Evolutionary conservation across 2,797 vertebrate species (phyloP).

Genomic region (Nannoperca obscura): DNA sequence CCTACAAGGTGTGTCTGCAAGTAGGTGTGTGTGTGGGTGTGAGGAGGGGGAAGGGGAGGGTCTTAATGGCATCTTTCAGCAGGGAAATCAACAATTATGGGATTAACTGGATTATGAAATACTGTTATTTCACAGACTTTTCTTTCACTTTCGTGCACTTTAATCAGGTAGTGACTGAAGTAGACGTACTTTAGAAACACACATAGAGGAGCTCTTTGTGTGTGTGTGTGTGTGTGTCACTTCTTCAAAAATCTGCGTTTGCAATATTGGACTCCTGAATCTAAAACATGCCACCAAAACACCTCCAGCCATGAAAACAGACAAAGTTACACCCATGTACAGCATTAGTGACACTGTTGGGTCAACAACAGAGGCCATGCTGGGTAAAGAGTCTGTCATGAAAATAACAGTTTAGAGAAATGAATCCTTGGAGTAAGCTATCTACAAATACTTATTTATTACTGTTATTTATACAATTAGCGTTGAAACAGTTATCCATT

Average conservation of each 20-base stretch:
- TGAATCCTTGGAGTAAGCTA: not conserved
- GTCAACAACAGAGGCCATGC: not conserved
- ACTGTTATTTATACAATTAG: not conserved
- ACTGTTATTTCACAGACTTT: conserved; percentile 20
- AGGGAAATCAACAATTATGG: conserved; percentile 38
- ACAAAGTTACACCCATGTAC: not conserved
- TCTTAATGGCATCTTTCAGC: conserved; percentile 13
- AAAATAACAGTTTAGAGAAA: not conserved
- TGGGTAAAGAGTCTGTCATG: not conserved
- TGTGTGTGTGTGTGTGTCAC: not conserved
- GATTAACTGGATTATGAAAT: conserved; percentile 42
- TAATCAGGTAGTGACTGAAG: not conserved
- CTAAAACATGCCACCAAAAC: not conserved
- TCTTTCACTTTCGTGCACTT: conserved; percentile 5
- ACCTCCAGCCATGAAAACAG: not conserved
- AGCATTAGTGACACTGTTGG: not conserved
- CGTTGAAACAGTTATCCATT: not conserved
- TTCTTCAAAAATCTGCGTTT: too few species aligned
- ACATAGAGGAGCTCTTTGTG: not conserved
- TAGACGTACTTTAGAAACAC: not conserved
- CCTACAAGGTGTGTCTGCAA: conserved; percentile 63
- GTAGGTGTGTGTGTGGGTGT: conserved; percentile 40
- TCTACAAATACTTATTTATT: not conserved
- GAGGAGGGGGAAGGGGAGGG: conserved; percentile 10
- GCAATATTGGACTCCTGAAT: not conserved